Evolutionary conservation across 2,888 invertebrate species (phyloP).

Genomic region (Eulithis prunata): DNA sequence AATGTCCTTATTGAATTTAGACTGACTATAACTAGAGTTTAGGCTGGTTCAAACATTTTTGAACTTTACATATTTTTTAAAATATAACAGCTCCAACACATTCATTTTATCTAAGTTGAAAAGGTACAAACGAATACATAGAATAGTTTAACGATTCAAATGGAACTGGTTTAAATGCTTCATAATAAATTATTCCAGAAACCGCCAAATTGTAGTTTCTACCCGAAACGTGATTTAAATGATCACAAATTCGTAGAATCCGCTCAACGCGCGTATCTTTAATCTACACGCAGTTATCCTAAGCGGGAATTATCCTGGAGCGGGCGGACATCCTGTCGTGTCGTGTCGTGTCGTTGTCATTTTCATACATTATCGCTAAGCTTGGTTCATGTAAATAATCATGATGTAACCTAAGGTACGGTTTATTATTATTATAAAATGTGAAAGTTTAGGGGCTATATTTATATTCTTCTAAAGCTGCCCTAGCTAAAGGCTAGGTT

Average conservation of each 20-base stretch:
- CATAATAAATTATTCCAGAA: too few relatives aligned
- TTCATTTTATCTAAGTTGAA: too few relatives aligned
- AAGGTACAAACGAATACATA: neutral
- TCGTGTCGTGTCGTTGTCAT: slow-evolving; percentile 7
- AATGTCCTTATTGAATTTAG: too few relatives aligned
- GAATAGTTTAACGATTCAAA: too few relatives aligned
- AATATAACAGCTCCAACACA: too few relatives aligned
- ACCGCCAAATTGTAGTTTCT: neutral
- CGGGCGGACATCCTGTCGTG: slow-evolving; percentile 3
- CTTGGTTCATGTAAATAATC: slow-evolving; percentile 1
- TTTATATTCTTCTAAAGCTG: too few relatives aligned
- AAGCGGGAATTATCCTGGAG: slow-evolving; percentile 6
- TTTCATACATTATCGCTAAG: slow-evolving; percentile 15
- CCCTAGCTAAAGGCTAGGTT: too few relatives aligned
- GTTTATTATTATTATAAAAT: too few relatives aligned
- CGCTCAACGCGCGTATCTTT: neutral
- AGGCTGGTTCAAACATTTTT: too few relatives aligned
- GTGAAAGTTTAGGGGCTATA: too few relatives aligned
- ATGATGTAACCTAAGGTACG: neutral
- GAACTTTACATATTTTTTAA: too few relatives aligned
- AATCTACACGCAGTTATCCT: slow-evolving; percentile 2
- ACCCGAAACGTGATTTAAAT: neutral
- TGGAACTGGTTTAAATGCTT: neutral
- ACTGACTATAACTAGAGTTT: too few relatives aligned
- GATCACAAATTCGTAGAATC: neutral